A percentile compares a stretch with the other conserved stretches of the same genome.
These are phyloP conservation scores for Holcopasites calliopsidis DNA, from an alignment of 1,140 invertebrate genomes.

Conservation along the genomic window DNA sequence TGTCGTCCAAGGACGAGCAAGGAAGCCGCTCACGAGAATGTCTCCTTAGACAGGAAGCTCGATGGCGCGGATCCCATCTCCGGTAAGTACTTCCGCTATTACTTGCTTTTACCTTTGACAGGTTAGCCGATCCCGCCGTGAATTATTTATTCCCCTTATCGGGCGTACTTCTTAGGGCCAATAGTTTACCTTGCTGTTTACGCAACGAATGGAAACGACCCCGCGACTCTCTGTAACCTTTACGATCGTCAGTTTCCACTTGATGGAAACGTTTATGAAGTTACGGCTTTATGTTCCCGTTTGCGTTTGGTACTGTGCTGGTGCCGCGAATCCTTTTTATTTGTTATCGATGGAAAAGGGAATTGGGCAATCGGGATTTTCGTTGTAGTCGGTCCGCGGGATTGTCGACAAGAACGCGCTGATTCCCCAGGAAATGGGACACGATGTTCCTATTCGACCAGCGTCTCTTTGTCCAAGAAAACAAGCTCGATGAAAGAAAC, in stretches of 20 bases:
- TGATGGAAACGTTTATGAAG: constrained; percentile 13
- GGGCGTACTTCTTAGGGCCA: neutral
- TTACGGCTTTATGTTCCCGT: constrained; percentile 1
- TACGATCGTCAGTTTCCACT: neutral
- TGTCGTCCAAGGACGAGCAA: constrained; percentile 69
- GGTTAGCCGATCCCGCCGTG: constrained; percentile 41
- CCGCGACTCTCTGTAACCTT: neutral
- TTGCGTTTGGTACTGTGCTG: neutral
- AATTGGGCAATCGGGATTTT: neutral
- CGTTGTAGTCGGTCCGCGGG: neutral
- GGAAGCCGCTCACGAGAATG: constrained; percentile 67
- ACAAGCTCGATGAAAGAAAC: constrained; percentile 1
- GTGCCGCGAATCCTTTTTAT: neutral
- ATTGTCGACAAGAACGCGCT: neutral
- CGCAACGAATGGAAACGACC: neutral
- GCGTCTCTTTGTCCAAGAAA: neutral
- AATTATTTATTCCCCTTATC: constrained; percentile 57
- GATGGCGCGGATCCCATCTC: constrained; percentile 71
- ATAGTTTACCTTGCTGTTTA: constrained; percentile 25
- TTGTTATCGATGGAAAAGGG: neutral
- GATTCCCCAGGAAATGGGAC: constrained; percentile 8
- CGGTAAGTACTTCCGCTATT: constrained; percentile 69
- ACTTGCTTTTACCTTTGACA: constrained; percentile 59
- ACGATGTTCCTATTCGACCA: neutral
- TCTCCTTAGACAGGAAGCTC: constrained; percentile 68